phyloP scores from a whole-genome alignment of 2,888 invertebrate genomes.

The Bugulina stolonifera region DNA sequence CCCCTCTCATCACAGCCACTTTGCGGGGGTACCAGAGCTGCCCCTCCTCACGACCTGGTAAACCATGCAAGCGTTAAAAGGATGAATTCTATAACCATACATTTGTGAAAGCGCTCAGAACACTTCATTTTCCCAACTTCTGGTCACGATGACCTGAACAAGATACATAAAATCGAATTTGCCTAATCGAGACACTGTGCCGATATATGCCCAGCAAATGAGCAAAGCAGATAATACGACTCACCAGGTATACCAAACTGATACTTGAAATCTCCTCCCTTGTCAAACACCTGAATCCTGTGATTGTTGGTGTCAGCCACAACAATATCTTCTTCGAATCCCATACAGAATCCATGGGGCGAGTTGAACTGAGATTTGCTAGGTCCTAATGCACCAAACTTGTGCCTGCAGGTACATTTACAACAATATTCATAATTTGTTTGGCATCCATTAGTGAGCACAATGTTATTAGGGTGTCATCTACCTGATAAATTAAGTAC shows the following conservation, averaged over 20 bases:
- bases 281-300: conserved; percentile 97
- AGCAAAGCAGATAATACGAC: no score
- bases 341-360: conserved; percentile 92
- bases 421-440: no score
- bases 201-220: no score
- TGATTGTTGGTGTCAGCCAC: conserved; percentile 97
- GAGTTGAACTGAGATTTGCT: conserved; percentile 92
- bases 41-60: conserved; percentile 72
- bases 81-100: no score
- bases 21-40: conserved; percentile 95
- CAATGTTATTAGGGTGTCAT: no score
- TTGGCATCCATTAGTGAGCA: no score
- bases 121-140: not conserved
- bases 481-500: no score
- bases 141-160: not conserved
- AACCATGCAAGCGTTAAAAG: no score
- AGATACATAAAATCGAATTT: not conserved
- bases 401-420: conserved; percentile 65
- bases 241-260: conserved; percentile 91
- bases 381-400: conserved; percentile 88
- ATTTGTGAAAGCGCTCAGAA: no score
- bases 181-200: not conserved
- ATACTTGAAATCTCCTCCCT: conserved; percentile 90
- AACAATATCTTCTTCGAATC: conserved; percentile 88
- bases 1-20: conserved; percentile 62